phyloP scores from a whole-genome alignment of 2,797 vertebrate species.

The Betta splendens region DNA sequence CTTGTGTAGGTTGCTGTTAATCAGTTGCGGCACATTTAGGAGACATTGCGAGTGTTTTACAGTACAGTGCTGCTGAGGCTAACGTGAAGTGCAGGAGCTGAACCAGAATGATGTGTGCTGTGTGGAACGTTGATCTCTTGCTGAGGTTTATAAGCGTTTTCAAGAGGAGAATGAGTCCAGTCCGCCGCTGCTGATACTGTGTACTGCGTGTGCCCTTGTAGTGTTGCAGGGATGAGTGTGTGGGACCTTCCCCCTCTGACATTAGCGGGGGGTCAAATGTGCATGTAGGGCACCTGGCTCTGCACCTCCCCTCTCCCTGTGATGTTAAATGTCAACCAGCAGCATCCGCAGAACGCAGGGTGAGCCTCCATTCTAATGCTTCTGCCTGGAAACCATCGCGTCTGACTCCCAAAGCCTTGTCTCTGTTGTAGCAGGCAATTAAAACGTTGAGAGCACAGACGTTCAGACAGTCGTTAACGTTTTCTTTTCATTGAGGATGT shows the following conservation, averaged over 20 bases:
- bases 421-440: conserved; percentile 67
- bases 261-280: conserved; percentile 82
- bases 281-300: conserved; percentile 83
- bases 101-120: neutral
- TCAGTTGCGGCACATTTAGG: conserved; percentile 14
- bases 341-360: conserved; percentile 69
- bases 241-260: conserved; percentile 75
- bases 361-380: conserved; percentile 73
- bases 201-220: conserved; percentile 26
- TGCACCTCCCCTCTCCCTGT: conserved; percentile 81
- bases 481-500: conserved; percentile 22
- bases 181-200: conserved; percentile 39
- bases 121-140: conserved; percentile 1
- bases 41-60: neutral
- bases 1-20: conserved; percentile 4
- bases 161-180: conserved; percentile 22
- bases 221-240: conserved; percentile 60
- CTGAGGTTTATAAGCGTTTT: conserved; percentile 14
- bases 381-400: conserved; percentile 58
- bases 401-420: conserved; percentile 63
- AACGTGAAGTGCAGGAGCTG: neutral
- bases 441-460: conserved; percentile 59
- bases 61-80: neutral
- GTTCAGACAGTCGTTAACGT: conserved; percentile 69
- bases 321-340: conserved; percentile 84